phyloP scores from a whole-genome alignment of 2,797 vertebrate genomes.

The Apodemus agrarius region DNA sequence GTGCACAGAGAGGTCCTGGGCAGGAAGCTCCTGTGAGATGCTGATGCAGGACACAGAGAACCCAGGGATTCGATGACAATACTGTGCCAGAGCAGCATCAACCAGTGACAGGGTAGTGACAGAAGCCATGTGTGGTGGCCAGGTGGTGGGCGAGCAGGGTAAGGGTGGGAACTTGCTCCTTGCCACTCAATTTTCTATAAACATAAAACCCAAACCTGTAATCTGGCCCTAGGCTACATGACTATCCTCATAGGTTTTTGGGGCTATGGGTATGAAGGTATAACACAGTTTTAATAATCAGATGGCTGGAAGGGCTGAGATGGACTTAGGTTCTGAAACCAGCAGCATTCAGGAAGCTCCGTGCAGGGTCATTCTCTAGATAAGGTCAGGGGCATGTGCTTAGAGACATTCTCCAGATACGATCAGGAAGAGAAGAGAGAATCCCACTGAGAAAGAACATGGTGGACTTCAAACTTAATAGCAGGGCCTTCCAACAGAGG shows the following conservation, averaged over 20 bases:
- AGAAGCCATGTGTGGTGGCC: background rate
- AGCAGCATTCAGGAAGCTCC: background rate
- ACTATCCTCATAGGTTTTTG: background rate
- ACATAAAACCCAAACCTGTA: background rate
- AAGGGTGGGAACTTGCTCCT: background rate
- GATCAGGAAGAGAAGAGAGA: background rate
- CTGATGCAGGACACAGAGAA: background rate
- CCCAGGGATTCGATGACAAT: background rate
- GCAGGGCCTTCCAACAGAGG: background rate
- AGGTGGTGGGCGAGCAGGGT: fast-evolving
- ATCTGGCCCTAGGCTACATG: background rate
- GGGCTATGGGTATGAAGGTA: background rate
- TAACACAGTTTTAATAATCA: background rate
- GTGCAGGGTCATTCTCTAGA: background rate
- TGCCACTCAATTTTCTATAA: background rate
- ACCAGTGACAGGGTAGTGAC: background rate
- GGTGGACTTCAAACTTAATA: background rate
- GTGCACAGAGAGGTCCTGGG: background rate
- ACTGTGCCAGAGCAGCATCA: background rate
- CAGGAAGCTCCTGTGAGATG: background rate
- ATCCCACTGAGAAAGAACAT: background rate
- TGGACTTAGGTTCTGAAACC: background rate
- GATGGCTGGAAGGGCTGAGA: background rate
- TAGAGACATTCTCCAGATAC: background rate
- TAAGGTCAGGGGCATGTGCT: background rate